phyloP scores from a whole-genome alignment of 2,888 invertebrate species.

The Hyles lineata region DNA sequence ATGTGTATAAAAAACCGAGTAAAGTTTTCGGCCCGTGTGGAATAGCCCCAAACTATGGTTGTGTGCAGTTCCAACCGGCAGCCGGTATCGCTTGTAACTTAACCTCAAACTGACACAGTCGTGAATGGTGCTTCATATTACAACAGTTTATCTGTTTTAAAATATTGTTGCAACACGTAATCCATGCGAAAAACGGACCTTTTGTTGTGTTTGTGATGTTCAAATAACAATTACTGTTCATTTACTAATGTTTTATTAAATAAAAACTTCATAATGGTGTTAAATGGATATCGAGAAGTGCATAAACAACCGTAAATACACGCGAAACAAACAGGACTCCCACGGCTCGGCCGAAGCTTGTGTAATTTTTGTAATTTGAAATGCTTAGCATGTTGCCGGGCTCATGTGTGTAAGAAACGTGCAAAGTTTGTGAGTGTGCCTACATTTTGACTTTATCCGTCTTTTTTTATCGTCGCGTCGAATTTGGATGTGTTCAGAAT shows the following conservation, averaged over 20 bases:
- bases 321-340: constrained; percentile 41
- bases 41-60: constrained; percentile 60
- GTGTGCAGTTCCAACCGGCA: constrained; percentile 73
- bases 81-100: constrained; percentile 81
- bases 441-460: constrained; percentile 43
- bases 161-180: constrained; percentile 42
- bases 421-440: constrained; percentile 47
- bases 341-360: constrained; percentile 45
- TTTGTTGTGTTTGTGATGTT: constrained; percentile 31
- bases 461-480: constrained; percentile 37
- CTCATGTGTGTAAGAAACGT: constrained; percentile 56
- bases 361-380: constrained; percentile 45
- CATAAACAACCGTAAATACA: constrained; percentile 50
- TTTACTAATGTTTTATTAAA: not conserved
- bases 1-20: not conserved
- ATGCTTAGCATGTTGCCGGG: constrained; percentile 52
- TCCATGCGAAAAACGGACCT: constrained; percentile 35
- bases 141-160: constrained; percentile 67
- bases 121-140: constrained; percentile 79
- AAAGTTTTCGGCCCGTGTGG: constrained; percentile 65
- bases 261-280: constrained; percentile 40
- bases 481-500: constrained; percentile 63
- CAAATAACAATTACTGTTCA: not conserved
- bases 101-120: constrained; percentile 84
- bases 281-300: constrained; percentile 49